Evolutionary conservation across 2,797 vertebrate genomes (phyloP).

Genomic region (Adelosebastes latens): DNA sequence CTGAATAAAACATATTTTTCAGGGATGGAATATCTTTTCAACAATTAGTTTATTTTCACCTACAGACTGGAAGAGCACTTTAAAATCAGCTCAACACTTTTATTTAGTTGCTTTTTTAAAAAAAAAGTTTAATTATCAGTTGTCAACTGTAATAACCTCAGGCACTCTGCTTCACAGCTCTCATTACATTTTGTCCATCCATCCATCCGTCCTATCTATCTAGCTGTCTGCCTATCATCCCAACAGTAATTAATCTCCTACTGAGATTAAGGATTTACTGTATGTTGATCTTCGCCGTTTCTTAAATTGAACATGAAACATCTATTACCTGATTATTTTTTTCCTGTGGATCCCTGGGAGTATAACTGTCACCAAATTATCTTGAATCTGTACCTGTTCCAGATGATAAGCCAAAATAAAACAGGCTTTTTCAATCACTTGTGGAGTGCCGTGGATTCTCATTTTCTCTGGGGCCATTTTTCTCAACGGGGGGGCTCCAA

Average conservation of each 20-base stretch:
- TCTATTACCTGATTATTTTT: slow-evolving; percentile 25
- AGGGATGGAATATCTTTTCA: not conserved
- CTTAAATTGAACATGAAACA: slow-evolving; percentile 29
- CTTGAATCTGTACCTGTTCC: slow-evolving; percentile 42
- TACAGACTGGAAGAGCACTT: not conserved
- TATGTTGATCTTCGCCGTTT: not conserved
- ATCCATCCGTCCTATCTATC: not conserved
- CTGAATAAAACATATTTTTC: not conserved
- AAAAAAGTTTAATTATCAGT: not conserved
- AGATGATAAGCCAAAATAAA: slow-evolving; percentile 54
- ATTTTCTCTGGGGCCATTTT: slow-evolving; percentile 63
- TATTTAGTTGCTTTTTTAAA: not conserved
- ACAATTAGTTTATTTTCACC: not conserved
- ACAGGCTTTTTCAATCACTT: slow-evolving; percentile 28
- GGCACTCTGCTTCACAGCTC: not conserved
- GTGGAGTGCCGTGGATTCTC: slow-evolving; percentile 35
- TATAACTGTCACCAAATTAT: slow-evolving; percentile 34
- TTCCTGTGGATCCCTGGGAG: slow-evolving; percentile 1
- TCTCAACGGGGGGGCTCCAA: slow-evolving; percentile 38
- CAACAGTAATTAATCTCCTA: slow-evolving; percentile 17
- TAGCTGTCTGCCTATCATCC: not conserved
- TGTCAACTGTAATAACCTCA: not conserved
- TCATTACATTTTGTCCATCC: not conserved
- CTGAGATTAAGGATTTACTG: slow-evolving; percentile 7
- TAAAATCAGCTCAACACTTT: not conserved